Conservation (phyloP, 2,113 vertebrate species). For the Calidris pugnax region DNA sequence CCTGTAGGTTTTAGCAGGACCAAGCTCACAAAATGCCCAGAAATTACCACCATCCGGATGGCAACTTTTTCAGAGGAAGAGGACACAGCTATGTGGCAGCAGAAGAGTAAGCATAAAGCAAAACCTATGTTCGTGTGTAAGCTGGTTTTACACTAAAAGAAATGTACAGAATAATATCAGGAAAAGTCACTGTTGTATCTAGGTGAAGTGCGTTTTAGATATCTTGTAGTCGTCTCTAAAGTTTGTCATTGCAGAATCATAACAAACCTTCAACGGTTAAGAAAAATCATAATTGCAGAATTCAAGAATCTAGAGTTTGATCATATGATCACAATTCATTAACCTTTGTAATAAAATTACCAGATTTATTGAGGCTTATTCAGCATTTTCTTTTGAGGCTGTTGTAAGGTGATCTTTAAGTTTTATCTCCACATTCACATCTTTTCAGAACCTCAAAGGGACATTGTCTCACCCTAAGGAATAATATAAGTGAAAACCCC, state of each 20-base stretch:
- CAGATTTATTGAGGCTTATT: neutral
- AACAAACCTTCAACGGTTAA: neutral
- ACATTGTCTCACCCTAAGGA: neutral
- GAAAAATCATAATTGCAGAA: neutral
- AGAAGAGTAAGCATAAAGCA: conserved; percentile 73
- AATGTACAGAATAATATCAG: neutral
- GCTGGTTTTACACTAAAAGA: neutral
- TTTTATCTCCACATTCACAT: neutral
- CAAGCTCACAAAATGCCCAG: conserved; percentile 62
- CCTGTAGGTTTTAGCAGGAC: conserved; percentile 37
- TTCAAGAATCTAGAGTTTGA: neutral
- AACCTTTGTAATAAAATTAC: neutral
- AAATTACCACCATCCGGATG: conserved; percentile 16
- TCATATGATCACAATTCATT: neutral
- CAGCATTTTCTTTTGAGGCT: neutral
- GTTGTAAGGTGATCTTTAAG: neutral
- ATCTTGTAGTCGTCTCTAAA: neutral
- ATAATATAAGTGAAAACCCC: neutral
- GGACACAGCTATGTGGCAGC: conserved; percentile 30
- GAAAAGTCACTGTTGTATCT: neutral
- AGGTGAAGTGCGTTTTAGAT: neutral
- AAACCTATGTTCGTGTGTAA: neutral
- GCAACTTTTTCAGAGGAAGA: conserved; percentile 30
- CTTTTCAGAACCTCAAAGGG: neutral
- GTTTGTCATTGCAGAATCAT: neutral